Evolutionary conservation across 2,113 vertebrate species (phyloP), one percentile per base, ranked within the genome.

Genomic region (Lagenorhynchus albirostris): DNA sequence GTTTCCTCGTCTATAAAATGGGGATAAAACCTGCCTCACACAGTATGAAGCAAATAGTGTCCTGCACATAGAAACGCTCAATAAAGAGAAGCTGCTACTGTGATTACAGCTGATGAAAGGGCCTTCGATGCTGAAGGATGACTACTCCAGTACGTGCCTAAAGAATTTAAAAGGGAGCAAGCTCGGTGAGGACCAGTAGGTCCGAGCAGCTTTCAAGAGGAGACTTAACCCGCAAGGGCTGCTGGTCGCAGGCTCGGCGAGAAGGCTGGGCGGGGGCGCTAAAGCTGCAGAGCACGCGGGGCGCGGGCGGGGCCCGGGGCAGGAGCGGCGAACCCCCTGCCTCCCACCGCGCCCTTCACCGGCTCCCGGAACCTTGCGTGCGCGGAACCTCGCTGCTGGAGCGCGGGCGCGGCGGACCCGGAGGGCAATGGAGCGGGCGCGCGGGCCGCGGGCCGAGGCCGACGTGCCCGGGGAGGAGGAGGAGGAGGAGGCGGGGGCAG

Each of bases 291-390:
- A 67, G 60, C 31, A 15, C 25, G 15, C 41, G 4, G 65, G 36
- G 55, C 91, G 0, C 44, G 1, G 33, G 1, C 25, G 60, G 21
- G 23, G 44, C 21, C 0, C 33, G 0, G 18, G 41, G n/a, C 36
- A 9, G 17, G 31, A 67, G 77, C 86, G 0, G 26, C 26, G 18
- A 44, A 20, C 33, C 38, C 33, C 12, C 25, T 13, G 13, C 7
- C 11, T 8, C 8, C 85, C 20, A 23, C 20, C 9, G 8, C 5
- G 5, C 70, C 26, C 23, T 12, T 41, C 50, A 44, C 55, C 3
- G 1, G 82, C 9, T 4, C 68, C 95, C 97, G 98, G 97, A 97
- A 97, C 97, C 26, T 96, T 95, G 47, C 4, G 31, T 68, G 71
- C n/a, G 38, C 95, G 97, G 96, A 98, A 98, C 55, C 62, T 97